Evolutionary conservation across 2,888 invertebrate species (phyloP), one percentile per base, ranked within the genome.

Genomic region (Craniophora ligustri): DNA sequence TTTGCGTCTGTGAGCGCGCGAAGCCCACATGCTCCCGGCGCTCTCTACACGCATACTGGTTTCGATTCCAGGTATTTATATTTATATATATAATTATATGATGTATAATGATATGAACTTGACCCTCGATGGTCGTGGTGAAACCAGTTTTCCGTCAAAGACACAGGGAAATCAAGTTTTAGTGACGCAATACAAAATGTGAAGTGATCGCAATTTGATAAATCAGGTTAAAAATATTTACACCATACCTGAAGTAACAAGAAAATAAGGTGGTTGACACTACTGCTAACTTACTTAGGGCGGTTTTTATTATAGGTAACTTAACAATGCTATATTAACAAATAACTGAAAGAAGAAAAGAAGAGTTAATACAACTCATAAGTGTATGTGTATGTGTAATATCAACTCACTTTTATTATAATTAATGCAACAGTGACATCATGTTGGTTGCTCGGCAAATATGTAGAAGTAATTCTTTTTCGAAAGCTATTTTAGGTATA

Each of bases 21-120:
- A 44, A 30, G 42, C 65, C 40, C 66, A 41, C 68, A 36, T 56
- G 68, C 66, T 72, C 71, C 76, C 75, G 68, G 59, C 73, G 56
- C 67, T 67, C 67, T 70, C 71, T 58, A 67, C 66, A 47, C 62
- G 49, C 31, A 36, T 54, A 45, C 44, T 59, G 45, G 19, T 19
- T 26, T 31, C 34, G 5, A 28, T 26, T 5, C 34, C 5, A 34
- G 5, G 2, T 36, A 67, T 16, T 16, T 58, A 32, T 58, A 32
- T 5, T 10, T 48, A 51, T 51, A 26, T 48, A 67, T 35, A 46
- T 48, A 7, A 42, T 36, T 41, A 31, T 15, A 19, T 28, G 13
- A 47, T 21, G 14, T 39, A 16, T 15, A 11, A 16, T 14, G 7
- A 45, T 41, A 36, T 34, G 30, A 54, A 31, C 31, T 42, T 23